phyloP scores from a whole-genome alignment of 2,113 vertebrate genomes.

The Notechis scutatus region DNA sequence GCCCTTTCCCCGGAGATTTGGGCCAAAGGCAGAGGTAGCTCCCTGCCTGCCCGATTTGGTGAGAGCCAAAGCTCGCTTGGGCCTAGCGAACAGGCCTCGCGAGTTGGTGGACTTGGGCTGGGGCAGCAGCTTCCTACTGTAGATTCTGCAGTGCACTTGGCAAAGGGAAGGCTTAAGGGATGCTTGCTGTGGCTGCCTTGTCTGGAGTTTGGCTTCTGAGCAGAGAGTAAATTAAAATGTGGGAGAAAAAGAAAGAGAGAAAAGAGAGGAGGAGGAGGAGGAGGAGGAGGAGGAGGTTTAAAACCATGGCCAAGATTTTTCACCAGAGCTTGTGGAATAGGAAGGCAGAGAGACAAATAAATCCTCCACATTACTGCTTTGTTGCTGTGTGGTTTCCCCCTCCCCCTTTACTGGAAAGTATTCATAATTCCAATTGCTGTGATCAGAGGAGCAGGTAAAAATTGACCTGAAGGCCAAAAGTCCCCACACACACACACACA shows the following conservation, averaged over 20 bases:
- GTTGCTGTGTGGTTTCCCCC: conserved; percentile 51
- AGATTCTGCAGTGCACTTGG: neutral
- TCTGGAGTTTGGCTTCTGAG: neutral
- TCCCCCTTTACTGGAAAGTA: conserved; percentile 61
- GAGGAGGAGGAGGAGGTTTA: conserved; percentile 31
- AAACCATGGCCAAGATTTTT: conserved; percentile 37
- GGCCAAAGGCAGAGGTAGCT: neutral
- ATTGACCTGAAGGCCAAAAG: conserved; percentile 52
- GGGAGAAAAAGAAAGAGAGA: conserved; percentile 17
- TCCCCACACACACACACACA: neutral
- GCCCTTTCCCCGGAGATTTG: neutral
- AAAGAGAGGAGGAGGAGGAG: conserved; percentile 16
- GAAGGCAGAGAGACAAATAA: conserved; percentile 50
- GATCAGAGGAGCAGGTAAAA: conserved; percentile 59
- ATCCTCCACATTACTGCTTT: conserved; percentile 62
- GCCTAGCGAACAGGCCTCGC: neutral
- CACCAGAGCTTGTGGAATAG: conserved; percentile 21
- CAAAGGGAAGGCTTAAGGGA: neutral
- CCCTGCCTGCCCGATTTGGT: accelerated
- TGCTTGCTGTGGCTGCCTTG: neutral
- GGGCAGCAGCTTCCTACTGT: neutral
- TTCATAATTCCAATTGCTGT: conserved; percentile 59
- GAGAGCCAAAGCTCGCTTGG: neutral
- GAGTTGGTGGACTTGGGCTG: too few species aligned
- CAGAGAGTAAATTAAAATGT: neutral